Conservation (phyloP, 2,888 invertebrate genomes). For the Formica aserva region DNA sequence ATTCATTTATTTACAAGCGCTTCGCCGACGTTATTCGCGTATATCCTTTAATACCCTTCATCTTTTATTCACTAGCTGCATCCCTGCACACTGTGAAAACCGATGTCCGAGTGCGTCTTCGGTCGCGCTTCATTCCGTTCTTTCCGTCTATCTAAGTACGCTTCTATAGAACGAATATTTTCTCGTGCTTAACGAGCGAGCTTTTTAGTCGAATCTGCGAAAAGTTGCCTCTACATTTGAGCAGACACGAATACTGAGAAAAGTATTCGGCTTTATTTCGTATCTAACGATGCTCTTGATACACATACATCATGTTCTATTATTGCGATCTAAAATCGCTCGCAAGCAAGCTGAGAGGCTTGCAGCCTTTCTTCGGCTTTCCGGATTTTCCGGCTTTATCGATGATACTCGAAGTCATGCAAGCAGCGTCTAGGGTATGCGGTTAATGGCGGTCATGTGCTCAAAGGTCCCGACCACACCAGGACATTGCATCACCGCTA, state of each 20-base stretch:
- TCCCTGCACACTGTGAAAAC: constrained; percentile 32
- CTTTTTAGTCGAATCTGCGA: constrained; percentile 42
- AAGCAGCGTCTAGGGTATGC: constrained; percentile 49
- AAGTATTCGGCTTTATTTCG: constrained; percentile 23
- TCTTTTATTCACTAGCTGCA: constrained; percentile 48
- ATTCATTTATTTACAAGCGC: constrained; percentile 54
- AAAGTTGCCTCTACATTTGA: constrained; percentile 16
- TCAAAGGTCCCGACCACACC: constrained; percentile 58
- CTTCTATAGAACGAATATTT: constrained; percentile 22
- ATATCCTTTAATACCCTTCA: constrained; percentile 47
- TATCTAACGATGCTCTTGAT: not conserved
- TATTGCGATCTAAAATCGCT: constrained; percentile 9
- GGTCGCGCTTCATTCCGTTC: not conserved
- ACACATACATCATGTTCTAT: not conserved
- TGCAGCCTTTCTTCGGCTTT: not conserved
- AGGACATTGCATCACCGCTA: constrained; percentile 62
- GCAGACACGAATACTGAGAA: not conserved
- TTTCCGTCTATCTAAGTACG: constrained; percentile 18
- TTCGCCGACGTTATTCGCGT: constrained; percentile 46
- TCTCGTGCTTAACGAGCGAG: constrained; percentile 35
- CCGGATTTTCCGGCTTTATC: constrained; percentile 21
- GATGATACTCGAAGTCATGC: constrained; percentile 16
- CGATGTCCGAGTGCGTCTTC: constrained; percentile 48
- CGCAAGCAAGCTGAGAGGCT: not conserved
- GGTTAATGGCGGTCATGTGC: constrained; percentile 72